phyloP scores from a whole-genome alignment of 2,113 vertebrate genomes.

The Nymphicus hollandicus region DNA sequence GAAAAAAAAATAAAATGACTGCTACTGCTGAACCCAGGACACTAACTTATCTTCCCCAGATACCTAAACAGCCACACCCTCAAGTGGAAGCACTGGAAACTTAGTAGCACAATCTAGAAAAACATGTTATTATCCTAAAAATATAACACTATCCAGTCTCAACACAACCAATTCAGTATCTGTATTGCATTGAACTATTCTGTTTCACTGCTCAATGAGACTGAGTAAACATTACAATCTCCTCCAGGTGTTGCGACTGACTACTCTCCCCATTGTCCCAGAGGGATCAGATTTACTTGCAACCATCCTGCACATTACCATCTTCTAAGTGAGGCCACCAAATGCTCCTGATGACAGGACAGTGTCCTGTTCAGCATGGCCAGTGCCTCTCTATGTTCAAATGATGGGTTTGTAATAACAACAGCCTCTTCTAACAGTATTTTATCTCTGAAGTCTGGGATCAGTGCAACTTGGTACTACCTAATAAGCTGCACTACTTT shows the following conservation, averaged over 20 bases:
- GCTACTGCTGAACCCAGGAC: too few species aligned
- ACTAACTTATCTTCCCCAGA: not conserved
- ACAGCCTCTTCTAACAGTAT: not conserved
- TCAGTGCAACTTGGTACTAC: not conserved
- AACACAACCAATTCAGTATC: not conserved
- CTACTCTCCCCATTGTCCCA: not conserved
- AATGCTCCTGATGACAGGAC: not conserved
- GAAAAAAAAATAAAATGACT: too few species aligned
- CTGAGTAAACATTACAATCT: not conserved
- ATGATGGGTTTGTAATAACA: not conserved
- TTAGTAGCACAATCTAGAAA: not conserved
- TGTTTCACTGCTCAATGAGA: not conserved
- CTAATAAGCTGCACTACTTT: not conserved
- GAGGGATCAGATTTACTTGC: too few species aligned
- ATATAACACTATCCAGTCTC: not conserved
- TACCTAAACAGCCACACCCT: not conserved
- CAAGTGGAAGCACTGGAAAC: not conserved
- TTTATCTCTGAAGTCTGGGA: not conserved
- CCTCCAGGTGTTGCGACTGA: rapidly evolving
- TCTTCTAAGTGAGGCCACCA: not conserved
- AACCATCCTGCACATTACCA: too few species aligned
- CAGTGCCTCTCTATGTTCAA: not conserved
- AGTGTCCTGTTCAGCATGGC: not conserved
- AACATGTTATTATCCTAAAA: not conserved
- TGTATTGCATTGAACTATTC: not conserved